A percentile compares a stretch with the other conserved stretches of the same genome.
Evolutionary conservation across 1,140 invertebrate genomes (phyloP).

Genomic region (Amphibalanus amphitrite): DNA sequence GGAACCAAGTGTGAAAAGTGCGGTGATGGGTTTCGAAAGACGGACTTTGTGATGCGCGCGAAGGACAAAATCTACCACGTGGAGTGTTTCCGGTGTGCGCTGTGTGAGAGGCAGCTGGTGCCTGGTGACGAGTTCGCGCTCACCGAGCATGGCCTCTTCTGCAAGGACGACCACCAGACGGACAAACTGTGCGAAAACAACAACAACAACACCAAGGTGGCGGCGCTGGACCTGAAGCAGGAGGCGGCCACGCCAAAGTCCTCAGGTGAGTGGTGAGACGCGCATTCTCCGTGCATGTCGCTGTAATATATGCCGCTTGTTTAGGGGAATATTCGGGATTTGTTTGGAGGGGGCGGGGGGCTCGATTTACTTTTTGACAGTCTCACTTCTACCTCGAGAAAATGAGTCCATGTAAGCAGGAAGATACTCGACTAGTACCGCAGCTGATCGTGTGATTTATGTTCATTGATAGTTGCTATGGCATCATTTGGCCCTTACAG

Average conservation of each 20-base stretch:
- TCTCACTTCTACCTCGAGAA: too few species aligned
- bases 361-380: too few species aligned
- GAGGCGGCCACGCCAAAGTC: slow-evolving; percentile 14
- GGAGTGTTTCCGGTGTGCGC: slow-evolving; percentile 87
- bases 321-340: background rate
- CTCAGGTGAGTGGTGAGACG: slow-evolving; percentile 9
- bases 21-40: slow-evolving; percentile 75
- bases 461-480: too few species aligned
- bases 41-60: slow-evolving; percentile 95
- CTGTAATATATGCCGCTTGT: too few species aligned
- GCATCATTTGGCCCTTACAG: too few species aligned
- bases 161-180: slow-evolving; percentile 82
- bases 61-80: slow-evolving; percentile 95
- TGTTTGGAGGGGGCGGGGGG: background rate
- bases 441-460: too few species aligned
- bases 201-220: slow-evolving; percentile 16
- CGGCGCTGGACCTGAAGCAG: slow-evolving; percentile 3
- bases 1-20: slow-evolving; percentile 93
- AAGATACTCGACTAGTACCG: too few species aligned
- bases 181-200: slow-evolving; percentile 20
- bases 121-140: slow-evolving; percentile 94
- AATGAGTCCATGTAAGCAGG: too few species aligned
- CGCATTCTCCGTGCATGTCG: too few species aligned
- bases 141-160: slow-evolving; percentile 87
- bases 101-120: slow-evolving; percentile 73